Evolutionary conservation across 2,113 vertebrate species (phyloP).

Genomic region (Chaetura pelagica): DNA sequence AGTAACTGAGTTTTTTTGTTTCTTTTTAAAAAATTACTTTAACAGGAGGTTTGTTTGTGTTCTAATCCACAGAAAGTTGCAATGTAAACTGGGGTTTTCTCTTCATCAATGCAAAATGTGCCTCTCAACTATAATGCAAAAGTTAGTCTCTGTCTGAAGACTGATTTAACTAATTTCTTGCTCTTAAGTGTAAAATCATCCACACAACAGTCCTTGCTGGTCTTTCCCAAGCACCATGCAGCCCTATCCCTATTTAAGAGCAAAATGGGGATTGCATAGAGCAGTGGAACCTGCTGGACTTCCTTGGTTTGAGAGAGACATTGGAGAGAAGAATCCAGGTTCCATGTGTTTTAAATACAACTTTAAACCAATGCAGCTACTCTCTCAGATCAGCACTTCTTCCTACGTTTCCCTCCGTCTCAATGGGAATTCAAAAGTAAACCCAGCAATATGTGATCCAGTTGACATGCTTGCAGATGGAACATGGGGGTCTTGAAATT

Average conservation of each 20-base stretch:
- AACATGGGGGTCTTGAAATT: background rate
- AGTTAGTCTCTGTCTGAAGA: background rate
- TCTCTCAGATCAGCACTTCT: background rate
- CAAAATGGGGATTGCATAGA: background rate
- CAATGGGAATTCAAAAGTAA: background rate
- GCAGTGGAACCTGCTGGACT: background rate
- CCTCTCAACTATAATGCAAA: conserved; percentile 9
- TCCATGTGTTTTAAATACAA: background rate
- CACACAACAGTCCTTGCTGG: background rate
- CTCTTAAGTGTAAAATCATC: background rate
- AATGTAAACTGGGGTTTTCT: background rate
- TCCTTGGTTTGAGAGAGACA: background rate
- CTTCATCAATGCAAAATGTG: conserved; percentile 14
- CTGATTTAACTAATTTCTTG: background rate
- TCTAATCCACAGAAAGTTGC: background rate
- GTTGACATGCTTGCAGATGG: background rate
- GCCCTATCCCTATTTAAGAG: background rate
- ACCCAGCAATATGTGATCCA: conserved; percentile 7
- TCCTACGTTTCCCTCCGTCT: background rate
- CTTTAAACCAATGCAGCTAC: conserved; percentile 10
- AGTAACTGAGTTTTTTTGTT: background rate
- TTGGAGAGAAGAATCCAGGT: background rate
- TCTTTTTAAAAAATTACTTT: background rate
- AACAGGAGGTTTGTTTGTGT: background rate
- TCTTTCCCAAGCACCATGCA: background rate